A percentile compares a stretch with the other conserved stretches of the same genome.
Evolutionary conservation across 2,113 vertebrate species (phyloP).

Genomic region (Cryptomyrus ogoouensis): DNA sequence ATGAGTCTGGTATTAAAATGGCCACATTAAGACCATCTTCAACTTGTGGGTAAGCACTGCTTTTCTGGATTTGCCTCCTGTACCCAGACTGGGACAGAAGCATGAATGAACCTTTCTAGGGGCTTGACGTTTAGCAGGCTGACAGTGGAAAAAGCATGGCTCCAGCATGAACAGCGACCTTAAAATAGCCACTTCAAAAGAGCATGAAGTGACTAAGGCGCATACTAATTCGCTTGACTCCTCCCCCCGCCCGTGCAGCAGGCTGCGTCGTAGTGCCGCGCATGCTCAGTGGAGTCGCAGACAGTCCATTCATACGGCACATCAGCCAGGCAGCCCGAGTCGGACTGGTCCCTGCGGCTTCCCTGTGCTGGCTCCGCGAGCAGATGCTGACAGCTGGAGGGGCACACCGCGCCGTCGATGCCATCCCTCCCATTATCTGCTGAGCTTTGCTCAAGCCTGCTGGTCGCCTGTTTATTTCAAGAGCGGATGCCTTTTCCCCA

Average conservation of each 20-base stretch:
- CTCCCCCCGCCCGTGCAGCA: slow-evolving; percentile 18
- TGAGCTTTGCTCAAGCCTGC: not conserved
- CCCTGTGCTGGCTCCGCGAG: slow-evolving; percentile 25
- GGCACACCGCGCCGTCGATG: not conserved
- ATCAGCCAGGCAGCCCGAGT: slow-evolving; percentile 40
- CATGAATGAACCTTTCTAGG: not conserved
- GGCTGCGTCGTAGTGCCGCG: slow-evolving; percentile 52
- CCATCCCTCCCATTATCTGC: not conserved
- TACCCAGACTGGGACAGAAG: not conserved
- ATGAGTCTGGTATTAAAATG: not conserved
- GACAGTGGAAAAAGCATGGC: not conserved
- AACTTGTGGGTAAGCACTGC: not conserved
- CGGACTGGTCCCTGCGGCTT: slow-evolving; percentile 31
- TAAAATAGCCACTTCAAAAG: slow-evolving; percentile 27
- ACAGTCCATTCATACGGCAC: slow-evolving; percentile 44
- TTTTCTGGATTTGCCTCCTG: not conserved
- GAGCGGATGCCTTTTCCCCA: not conserved
- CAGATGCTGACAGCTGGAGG: not conserved
- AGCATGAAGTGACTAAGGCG: slow-evolving; percentile 26
- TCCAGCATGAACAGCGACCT: slow-evolving; percentile 3
- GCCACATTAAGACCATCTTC: not conserved
- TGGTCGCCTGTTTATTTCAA: not conserved
- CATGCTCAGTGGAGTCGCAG: slow-evolving; percentile 63
- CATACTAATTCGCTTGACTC: slow-evolving; percentile 22
- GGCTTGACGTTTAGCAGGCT: not conserved